A percentile compares a stretch with the other conserved stretches of the same genome.
phyloP scores from a whole-genome alignment of 2,113 vertebrate genomes.

The Sturnus vulgaris region DNA sequence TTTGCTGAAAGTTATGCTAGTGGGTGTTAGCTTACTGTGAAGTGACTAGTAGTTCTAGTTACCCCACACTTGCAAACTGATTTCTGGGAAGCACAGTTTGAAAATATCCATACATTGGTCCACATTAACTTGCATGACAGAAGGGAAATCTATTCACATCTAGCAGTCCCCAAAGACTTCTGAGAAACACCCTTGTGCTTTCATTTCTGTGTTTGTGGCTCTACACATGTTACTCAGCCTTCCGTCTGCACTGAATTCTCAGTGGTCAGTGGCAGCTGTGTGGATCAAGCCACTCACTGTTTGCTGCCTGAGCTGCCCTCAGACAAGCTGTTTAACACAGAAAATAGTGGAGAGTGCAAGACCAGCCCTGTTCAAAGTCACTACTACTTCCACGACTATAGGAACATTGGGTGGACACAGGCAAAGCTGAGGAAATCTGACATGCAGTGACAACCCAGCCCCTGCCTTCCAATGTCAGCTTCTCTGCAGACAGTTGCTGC shows the following conservation, averaged over 20 bases:
- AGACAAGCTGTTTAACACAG: not conserved
- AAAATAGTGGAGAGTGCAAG: rapidly evolving
- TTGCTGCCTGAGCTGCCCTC: not conserved
- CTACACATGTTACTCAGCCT: not conserved
- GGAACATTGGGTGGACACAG: not conserved
- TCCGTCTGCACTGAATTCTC: not conserved
- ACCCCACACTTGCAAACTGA: not conserved
- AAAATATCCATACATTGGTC: not conserved
- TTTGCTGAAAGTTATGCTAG: not conserved
- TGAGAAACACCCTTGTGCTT: not conserved
- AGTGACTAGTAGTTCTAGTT: not conserved
- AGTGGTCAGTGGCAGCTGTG: not conserved
- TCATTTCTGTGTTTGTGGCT: not conserved
- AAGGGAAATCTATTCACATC: not conserved
- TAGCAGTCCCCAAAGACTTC: not conserved
- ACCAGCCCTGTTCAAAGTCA: not conserved
- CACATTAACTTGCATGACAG: not conserved
- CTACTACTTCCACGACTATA: not conserved
- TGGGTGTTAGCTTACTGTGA: not conserved
- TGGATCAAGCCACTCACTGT: too few relatives aligned
- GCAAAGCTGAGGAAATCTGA: not conserved
- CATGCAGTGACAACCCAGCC: not conserved
- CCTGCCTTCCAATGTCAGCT: not conserved
- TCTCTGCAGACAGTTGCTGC: not conserved
- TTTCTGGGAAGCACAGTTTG: not conserved